Base-by-base conservation (phyloP, 2,888 invertebrate species). In the Gastracanthus pulcherrimus region DNA sequence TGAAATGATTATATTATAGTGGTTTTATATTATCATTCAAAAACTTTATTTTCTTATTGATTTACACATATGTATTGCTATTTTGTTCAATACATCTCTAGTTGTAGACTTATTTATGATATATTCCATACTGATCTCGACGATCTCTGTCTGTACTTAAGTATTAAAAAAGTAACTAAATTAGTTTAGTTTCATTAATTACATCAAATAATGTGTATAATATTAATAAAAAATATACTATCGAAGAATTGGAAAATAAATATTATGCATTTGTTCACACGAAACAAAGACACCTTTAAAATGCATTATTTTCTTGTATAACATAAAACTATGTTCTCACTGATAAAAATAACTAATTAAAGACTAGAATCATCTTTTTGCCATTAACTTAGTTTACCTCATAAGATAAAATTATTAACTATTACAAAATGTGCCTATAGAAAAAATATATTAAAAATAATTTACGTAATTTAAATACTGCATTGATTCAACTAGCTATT, bases 1-100 rank as follows among this genome's bases (percentile, higher is more conserved):
- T 67, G 41, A 69, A 29, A 67, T 69, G 29, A 60, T n/a, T 23
- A 1, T 11, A 45, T 58, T 34, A 26, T 7, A 9, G 51, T 55
- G 23, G 11, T 23, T 2, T 29, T 38, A 19, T 29, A 16, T 19
- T 36, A 29, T 58, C 3, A 31, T 55, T 76, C 41, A 71, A 64
- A 71, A 71, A 34, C 11, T 71, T 78, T 78, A 71, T 71, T 78
- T 64, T 64, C 19, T 26, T 16, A 34, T 19, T 38, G 19, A 31
- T 55, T 71, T 78, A 71, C 64, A 78, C 62, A 64, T 38, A 60
- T 36, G 62, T 62, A 62, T 45, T 71, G 55, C 60, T 36, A 29
- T 48, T 70, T 5, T 13, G 38, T 60, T 62, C 41, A 55, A 58
- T 31, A 29, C 69, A 69, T 55, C 23, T 26, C 58, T 16, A 3